These are phyloP conservation scores for Lochmaea crataegi DNA, from an alignment of 2,888 invertebrate species.

Conservation along the genomic window DNA sequence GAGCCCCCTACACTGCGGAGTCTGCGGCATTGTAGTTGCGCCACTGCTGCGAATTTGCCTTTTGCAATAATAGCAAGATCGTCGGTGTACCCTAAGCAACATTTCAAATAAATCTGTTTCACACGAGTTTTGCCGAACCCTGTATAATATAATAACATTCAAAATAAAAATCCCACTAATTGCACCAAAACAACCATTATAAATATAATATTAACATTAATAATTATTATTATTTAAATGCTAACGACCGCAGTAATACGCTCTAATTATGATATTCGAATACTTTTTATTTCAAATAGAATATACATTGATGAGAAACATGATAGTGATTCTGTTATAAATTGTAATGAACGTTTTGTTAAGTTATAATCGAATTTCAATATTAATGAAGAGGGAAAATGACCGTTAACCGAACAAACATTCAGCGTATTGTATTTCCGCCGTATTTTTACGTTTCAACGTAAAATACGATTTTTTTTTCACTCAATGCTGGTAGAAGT, in stretches of 20 bases:
- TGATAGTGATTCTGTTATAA: conserved; percentile 52
- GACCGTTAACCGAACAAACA: conserved; percentile 7
- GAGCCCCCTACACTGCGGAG: too few relatives aligned
- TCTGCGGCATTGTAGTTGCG: too few relatives aligned
- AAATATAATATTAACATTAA: background rate
- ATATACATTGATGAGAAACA: conserved; percentile 45
- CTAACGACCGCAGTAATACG: background rate
- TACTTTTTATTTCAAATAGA: conserved; percentile 45
- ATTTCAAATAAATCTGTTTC: too few relatives aligned
- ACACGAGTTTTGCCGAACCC: too few relatives aligned
- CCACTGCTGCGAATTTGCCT: too few relatives aligned
- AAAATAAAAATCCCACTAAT: background rate
- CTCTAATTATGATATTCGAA: conserved; percentile 38
- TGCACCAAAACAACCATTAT: background rate
- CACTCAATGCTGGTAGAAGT: background rate
- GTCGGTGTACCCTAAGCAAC: too few relatives aligned
- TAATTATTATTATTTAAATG: conserved; percentile 10
- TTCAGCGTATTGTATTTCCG: background rate
- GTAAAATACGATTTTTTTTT: background rate
- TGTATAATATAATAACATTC: too few relatives aligned
- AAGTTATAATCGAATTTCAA: conserved; percentile 38
- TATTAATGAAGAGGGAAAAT: conserved; percentile 28
- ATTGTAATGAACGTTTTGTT: conserved; percentile 47
- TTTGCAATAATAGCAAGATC: too few relatives aligned
- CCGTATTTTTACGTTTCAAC: background rate